Percentiles rank a stretch among this genome's conserved stretches.
Conservation (phyloP, 2,888 invertebrate genomes). For the Cremastinae sp. region DNA sequence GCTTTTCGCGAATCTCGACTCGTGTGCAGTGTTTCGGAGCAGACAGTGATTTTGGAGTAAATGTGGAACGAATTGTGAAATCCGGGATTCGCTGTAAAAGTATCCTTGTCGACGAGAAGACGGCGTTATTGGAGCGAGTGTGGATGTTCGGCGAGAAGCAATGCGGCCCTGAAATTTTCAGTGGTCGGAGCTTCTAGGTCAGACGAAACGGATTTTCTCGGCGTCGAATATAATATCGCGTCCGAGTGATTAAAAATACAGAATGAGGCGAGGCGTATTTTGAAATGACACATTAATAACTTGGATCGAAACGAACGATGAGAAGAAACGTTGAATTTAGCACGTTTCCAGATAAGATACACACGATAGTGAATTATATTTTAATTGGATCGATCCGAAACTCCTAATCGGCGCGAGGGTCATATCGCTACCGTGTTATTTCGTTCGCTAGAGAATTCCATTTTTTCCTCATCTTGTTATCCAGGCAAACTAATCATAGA, state of each 20-base stretch:
- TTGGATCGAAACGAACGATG: constrained; percentile 20
- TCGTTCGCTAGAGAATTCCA: constrained; percentile 1
- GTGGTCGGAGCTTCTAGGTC: constrained; percentile 22
- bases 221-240: too few species aligned
- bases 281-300: constrained; percentile 19
- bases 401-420: constrained; percentile 31
- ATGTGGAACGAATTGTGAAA: neutral
- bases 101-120: neutral
- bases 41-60: neutral
- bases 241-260: too few species aligned
- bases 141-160: neutral
- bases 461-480: neutral
- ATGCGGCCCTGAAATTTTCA: constrained; percentile 22
- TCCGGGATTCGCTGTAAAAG: neutral
- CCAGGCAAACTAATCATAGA: neutral
- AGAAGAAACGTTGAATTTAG: constrained; percentile 6
- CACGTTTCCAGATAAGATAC: constrained; percentile 39
- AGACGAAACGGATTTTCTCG: too few species aligned
- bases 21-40: neutral
- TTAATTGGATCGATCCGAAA: constrained; percentile 32
- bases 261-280: too few species aligned
- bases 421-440: constrained; percentile 9
- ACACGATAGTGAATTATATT: constrained; percentile 30
- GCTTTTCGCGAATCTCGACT: too few species aligned
- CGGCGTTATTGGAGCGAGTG: constrained; percentile 2